These are phyloP conservation scores for Drosophila bipectinata DNA, from an alignment of 1,140 invertebrate genomes.

Conservation along the genomic window DNA sequence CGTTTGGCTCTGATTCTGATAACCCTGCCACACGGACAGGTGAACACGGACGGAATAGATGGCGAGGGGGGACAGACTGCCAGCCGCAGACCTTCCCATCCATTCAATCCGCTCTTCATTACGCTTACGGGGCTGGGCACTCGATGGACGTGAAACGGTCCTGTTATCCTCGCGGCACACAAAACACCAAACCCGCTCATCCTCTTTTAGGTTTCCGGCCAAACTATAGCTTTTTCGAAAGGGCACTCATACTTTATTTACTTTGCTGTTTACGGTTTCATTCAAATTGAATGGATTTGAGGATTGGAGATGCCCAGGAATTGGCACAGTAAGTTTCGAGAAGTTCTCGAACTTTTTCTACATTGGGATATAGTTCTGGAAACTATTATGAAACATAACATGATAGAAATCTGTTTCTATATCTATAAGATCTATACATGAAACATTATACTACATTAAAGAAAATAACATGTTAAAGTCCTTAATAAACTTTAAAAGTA, in stretches of 20 bases:
- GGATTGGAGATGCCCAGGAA: not conserved
- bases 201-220: not conserved
- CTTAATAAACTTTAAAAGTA: no score
- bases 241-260: slow-evolving; percentile 3
- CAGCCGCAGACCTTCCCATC: slow-evolving; percentile 16
- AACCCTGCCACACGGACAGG: slow-evolving; percentile 35
- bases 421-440: no score
- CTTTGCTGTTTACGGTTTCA: slow-evolving; percentile 2
- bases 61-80: not conserved
- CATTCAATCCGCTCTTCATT: slow-evolving; percentile 36
- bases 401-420: no score
- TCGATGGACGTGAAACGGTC: slow-evolving; percentile 7
- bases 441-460: no score
- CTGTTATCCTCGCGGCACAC: not conserved
- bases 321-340: not conserved
- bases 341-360: not conserved
- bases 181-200: not conserved
- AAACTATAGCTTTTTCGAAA: slow-evolving; percentile 1
- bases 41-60: slow-evolving; percentile 3
- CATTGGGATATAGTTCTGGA: not conserved
- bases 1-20: slow-evolving; percentile 47
- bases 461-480: no score
- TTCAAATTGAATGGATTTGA: slow-evolving; percentile 3
- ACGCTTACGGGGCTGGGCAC: slow-evolving; percentile 22
- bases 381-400: not conserved